Percentiles rank a stretch among this genome's conserved stretches.
Evolutionary conservation across 1,140 invertebrate species (phyloP).

Genomic region (Augochlora pura): DNA sequence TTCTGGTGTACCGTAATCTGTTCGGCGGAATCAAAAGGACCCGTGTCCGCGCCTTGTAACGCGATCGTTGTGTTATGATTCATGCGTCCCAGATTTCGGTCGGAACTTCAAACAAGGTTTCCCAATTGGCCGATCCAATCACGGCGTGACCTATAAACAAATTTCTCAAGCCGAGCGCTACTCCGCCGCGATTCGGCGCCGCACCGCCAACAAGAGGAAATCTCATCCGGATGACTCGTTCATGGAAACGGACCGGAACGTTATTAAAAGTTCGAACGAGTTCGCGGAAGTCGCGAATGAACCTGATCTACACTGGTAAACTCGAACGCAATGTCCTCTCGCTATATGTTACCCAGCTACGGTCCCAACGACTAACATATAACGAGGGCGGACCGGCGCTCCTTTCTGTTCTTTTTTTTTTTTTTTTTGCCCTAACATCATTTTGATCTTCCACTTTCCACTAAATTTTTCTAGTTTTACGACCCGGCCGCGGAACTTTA

Average conservation of each 20-base stretch:
- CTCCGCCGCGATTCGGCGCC: not conserved
- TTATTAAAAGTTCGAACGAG: slow-evolving; percentile 42
- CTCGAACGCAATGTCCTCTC: not conserved
- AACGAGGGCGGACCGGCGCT: not conserved
- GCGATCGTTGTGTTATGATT: not conserved
- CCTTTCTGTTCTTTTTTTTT: too few relatives aligned
- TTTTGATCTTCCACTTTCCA: not conserved
- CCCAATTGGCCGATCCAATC: slow-evolving; percentile 31
- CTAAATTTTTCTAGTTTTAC: not conserved
- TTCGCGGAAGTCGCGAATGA: slow-evolving; percentile 15
- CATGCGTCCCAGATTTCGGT: not conserved
- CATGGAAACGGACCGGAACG: slow-evolving; percentile 19
- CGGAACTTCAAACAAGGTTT: not conserved
- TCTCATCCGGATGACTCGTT: slow-evolving; percentile 25
- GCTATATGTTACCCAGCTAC: not conserved
- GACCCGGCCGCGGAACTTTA: not conserved
- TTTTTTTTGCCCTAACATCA: not conserved
- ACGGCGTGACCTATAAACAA: slow-evolving; percentile 21
- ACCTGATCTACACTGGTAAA: not conserved
- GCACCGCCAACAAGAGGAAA: not conserved
- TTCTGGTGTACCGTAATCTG: not conserved
- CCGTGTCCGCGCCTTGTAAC: not conserved
- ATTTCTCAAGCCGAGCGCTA: slow-evolving; percentile 12
- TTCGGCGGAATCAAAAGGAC: not conserved
- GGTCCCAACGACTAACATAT: not conserved